These are phyloP conservation scores for Drosophila funebris DNA, from an alignment of 1,140 invertebrate species.

Conservation along the genomic window DNA sequence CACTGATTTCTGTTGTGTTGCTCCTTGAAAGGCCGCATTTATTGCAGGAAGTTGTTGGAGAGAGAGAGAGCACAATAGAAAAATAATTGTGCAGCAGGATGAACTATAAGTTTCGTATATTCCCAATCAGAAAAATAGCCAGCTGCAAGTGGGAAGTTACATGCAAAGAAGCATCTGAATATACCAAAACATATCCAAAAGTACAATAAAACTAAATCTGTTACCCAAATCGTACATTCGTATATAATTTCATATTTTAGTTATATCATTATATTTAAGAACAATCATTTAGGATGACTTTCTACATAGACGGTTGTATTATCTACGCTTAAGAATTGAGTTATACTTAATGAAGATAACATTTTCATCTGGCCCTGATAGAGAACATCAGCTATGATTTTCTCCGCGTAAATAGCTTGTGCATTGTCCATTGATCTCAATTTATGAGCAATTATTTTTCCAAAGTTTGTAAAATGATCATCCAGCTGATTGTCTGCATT, in stretches of 20 bases:
- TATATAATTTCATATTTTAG: conserved; percentile 60
- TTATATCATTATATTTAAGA: conserved; percentile 46
- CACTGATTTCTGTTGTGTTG: too few relatives aligned
- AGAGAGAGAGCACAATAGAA: too few relatives aligned
- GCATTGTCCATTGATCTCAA: conserved; percentile 80
- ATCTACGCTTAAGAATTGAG: conserved; percentile 72
- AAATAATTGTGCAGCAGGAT: background rate
- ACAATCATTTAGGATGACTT: conserved; percentile 69
- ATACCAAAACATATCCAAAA: background rate
- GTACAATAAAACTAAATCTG: background rate
- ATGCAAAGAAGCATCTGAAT: too few relatives aligned
- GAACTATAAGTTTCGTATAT: background rate
- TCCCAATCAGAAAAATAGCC: background rate
- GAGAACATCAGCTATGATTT: conserved; percentile 83
- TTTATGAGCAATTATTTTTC: conserved; percentile 83
- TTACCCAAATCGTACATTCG: conserved; percentile 31
- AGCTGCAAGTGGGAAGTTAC: too few relatives aligned
- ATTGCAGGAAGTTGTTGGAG: too few relatives aligned
- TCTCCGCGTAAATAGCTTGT: conserved; percentile 83
- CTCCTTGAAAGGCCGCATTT: too few relatives aligned
- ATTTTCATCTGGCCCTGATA: conserved; percentile 84
- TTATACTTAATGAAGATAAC: conserved; percentile 71
- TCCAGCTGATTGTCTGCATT: conserved; percentile 68
- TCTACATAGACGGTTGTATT: conserved; percentile 71
- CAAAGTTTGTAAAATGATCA: conserved; percentile 83